These are phyloP conservation scores for Leucopternis melanops DNA, from an alignment of 2,113 vertebrate species.

Conservation along the genomic window DNA sequence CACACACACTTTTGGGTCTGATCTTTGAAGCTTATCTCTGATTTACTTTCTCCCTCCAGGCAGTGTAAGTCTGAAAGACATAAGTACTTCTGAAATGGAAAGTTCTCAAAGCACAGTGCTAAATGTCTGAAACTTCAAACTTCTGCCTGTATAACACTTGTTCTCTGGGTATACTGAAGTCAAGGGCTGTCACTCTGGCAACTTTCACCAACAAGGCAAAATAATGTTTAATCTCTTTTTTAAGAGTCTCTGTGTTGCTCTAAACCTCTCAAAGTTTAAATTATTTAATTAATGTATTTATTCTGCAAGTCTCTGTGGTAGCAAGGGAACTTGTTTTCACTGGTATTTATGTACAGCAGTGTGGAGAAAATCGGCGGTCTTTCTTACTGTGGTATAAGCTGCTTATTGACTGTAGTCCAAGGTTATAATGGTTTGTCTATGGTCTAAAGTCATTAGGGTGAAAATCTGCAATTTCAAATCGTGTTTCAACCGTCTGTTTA, in stretches of 20 bases:
- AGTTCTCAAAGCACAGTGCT: slow-evolving; percentile 53
- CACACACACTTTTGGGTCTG: slow-evolving; percentile 60
- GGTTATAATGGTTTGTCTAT: not conserved
- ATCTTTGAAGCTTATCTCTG: slow-evolving; percentile 66
- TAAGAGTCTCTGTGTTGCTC: not conserved
- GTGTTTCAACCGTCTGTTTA: not conserved
- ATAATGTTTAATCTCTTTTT: slow-evolving; percentile 21
- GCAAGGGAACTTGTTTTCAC: not conserved
- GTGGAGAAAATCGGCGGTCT: not conserved
- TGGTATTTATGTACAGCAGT: not conserved
- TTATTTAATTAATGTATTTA: slow-evolving; percentile 56
- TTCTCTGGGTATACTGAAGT: slow-evolving; percentile 33
- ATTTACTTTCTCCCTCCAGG: slow-evolving; percentile 63
- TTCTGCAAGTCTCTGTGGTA: not conserved
- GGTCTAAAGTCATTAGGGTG: slow-evolving; percentile 11
- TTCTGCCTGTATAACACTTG: slow-evolving; percentile 41
- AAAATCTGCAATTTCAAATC: not conserved
- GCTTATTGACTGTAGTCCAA: not conserved
- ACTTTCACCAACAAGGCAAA: slow-evolving; percentile 25
- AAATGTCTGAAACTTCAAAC: slow-evolving; percentile 54
- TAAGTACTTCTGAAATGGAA: slow-evolving; percentile 62
- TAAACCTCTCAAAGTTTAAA: slow-evolving; percentile 17
- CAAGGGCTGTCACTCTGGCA: slow-evolving; percentile 28
- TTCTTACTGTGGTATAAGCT: not conserved
- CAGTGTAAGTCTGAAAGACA: slow-evolving; percentile 58